These are phyloP conservation scores for Chondrilla cf. caribensis DNA, from an alignment of 37 sponge, comb jelly and placozoan species.

Conservation along the genomic window DNA sequence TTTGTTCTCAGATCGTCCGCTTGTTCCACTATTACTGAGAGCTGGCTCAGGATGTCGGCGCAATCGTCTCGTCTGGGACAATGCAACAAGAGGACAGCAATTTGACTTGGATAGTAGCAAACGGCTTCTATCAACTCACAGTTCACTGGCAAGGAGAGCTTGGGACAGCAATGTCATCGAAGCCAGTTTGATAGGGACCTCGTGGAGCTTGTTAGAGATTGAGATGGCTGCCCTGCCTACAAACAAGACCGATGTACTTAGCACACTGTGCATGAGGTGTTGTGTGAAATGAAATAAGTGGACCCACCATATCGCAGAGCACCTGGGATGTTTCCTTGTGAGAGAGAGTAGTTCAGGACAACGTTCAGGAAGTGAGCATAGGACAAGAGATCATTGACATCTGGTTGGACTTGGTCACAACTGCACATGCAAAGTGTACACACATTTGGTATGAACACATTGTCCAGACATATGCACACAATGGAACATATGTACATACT, in stretches of 20 bases:
- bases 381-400: slow-evolving; percentile 43
- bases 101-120: too few relatives aligned
- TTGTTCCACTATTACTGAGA: slow-evolving; percentile 45
- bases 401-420: slow-evolving; percentile 32
- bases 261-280: not conserved
- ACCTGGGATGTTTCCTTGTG: slow-evolving; percentile 45
- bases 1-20: slow-evolving; percentile 67
- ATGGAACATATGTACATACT: too few relatives aligned
- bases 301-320: slow-evolving; percentile 40
- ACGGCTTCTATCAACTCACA: slow-evolving; percentile 6
- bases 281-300: not conserved
- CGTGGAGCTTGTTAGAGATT: slow-evolving; percentile 36
- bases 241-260: too few relatives aligned
- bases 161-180: slow-evolving; percentile 47
- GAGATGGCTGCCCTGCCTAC: slow-evolving; percentile 32
- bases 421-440: slow-evolving; percentile 17
- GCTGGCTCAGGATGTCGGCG: slow-evolving; percentile 33
- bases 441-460: too few relatives aligned
- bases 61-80: slow-evolving; percentile 14
- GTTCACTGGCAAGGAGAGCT: slow-evolving; percentile 4
- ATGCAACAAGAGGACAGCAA: not conserved
- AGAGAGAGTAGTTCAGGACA: slow-evolving; percentile 44
- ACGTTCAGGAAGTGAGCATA: slow-evolving; percentile 57
- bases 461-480: not conserved
- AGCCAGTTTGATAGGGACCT: slow-evolving; percentile 43